Base-by-base conservation (phyloP, 2,113 vertebrate species). In the Corythornis madagascariensis region DNA sequence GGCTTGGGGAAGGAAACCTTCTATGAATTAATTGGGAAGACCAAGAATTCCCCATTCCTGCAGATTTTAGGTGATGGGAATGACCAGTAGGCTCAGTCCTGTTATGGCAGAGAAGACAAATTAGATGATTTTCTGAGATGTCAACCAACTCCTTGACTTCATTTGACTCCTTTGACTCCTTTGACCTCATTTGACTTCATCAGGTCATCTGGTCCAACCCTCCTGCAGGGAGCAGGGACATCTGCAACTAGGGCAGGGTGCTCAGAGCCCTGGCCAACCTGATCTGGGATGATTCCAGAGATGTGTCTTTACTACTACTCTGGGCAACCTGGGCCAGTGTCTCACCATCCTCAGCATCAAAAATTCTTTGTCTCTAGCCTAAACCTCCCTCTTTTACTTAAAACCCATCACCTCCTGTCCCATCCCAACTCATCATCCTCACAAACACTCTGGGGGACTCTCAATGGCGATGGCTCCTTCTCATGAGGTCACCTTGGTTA, bases 361-460 rank as follows among this genome's bases (percentile, higher is more conserved):
- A 13, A 42, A 28, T 33, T 42, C 60, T 35, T 40, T 42, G 10
- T 42, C 24, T 63, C 35, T 26, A 17, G 35, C 18, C 28, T 43
- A 8, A 21, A 64, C 20, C 26, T 64, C 26, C 38, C 24, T 18
- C 28, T 42, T 43, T 14, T 29, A 43, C 6, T 18, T 64, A 29
- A 6, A 43, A 21, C 8, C 26, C 61, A 64, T 21, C 61, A 42
- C 26, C 61, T 40, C 26, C 43, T 20, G 12, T 29, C 61, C 61
- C 29, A 28, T 31, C 35, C 8, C 26, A 19, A 14, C 26, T 11
- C 5, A 25, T 13, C 63, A 69, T 35, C 25, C 21, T 60, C 59
- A 31, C 3, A 10, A 72, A 26, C 3, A 7, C 0, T 0, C 21
- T 35, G 35, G 10, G 13, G 21, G 38, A 42, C 13, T 55, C 9